Evolutionary conservation across 1,140 invertebrate genomes (phyloP), one percentile per base, ranked within the genome.

Genomic region (Epicauta chinensis): DNA sequence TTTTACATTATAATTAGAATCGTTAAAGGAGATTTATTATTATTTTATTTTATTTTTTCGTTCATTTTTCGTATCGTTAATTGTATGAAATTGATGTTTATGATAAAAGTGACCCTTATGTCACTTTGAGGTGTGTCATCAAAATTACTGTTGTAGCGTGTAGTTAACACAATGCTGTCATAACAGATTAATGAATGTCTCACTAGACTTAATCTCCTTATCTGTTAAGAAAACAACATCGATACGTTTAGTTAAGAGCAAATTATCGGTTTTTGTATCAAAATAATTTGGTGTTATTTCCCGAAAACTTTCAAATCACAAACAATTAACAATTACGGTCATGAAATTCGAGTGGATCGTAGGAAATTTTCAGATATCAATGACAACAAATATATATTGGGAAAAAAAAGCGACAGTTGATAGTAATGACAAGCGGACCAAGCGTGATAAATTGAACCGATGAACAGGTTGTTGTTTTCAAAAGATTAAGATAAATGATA

Each of bases 151-250:
- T 55, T 61, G 63, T 68, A 68, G 66, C 66, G 68, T 70, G 64
- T 70, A 68, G 61, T 68, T 68, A 67, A 68, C 68, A 68, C 68
- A 54, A 60, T 11, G 41, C 65, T 70, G 68, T 70, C 68, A 70
- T 56, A 70, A 67, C 64, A 68, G 65, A 70, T 70, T 70, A 70
- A 70, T 69, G 68, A 70, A 70, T 70, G 57, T 67, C 62, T 69
- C 68, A 65, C 68, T 56, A 67, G 68, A 64, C 63, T 64, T 49
- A 55, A 60, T 60, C 61, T 59, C 51, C 56, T 34, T 12, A 34
- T 34, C 32, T 11, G 11, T 12, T 34, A 7, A 34, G 7, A 7
- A 23, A 23, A 23, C 23, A 23, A 3, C 7, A 23, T 23, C 23
- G 7, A 23, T 23, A 23, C n/a, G n/a, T n/a, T n/a, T n/a, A n/a